Evolutionary conservation across 2,113 vertebrate species (phyloP).

Genomic region (Scophthalmus maximus): DNA sequence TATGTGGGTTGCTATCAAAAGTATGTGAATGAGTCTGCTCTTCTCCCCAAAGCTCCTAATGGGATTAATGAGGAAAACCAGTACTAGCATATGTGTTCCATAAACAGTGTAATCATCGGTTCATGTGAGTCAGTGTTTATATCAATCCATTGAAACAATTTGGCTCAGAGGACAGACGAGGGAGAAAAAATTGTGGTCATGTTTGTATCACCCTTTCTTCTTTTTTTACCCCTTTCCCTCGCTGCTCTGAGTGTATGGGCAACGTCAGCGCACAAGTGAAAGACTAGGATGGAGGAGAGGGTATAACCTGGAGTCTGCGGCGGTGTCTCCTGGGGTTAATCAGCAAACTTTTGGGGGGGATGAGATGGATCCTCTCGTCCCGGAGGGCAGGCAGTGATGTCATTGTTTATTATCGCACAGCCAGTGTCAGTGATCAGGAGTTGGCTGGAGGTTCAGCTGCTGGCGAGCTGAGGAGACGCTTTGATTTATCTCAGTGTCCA

Average conservation of each 20-base stretch:
- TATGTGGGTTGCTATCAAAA: slow-evolving; percentile 45
- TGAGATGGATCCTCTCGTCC: slow-evolving; percentile 69
- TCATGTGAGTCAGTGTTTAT: slow-evolving; percentile 79
- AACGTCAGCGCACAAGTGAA: slow-evolving; percentile 52
- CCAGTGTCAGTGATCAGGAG: slow-evolving; percentile 64
- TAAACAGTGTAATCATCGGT: slow-evolving; percentile 80
- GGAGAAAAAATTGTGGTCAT: slow-evolving; percentile 44
- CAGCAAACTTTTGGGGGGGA: slow-evolving; percentile 57
- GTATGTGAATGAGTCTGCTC: slow-evolving; percentile 53
- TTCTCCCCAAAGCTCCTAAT: slow-evolving; percentile 70
- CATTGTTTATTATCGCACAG: slow-evolving; percentile 80
- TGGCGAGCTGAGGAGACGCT: slow-evolving; percentile 45
- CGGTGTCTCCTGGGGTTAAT: slow-evolving; percentile 79
- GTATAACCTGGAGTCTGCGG: slow-evolving; percentile 47
- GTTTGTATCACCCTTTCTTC: slow-evolving; percentile 45
- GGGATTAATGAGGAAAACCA: slow-evolving; percentile 80
- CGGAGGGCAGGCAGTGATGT: slow-evolving; percentile 62
- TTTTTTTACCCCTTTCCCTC: not conserved
- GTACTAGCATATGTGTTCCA: slow-evolving; percentile 72
- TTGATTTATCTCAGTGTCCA: slow-evolving; percentile 52
- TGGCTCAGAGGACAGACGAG: slow-evolving; percentile 59
- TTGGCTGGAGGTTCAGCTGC: slow-evolving; percentile 56
- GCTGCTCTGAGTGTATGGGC: slow-evolving; percentile 35
- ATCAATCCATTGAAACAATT: slow-evolving; percentile 73
- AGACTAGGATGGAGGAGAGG: slow-evolving; percentile 22